Percentiles rank a stretch among this genome's conserved stretches.
Conservation (phyloP, 2,888 invertebrate genomes). For the Ornithoptera priamus region DNA sequence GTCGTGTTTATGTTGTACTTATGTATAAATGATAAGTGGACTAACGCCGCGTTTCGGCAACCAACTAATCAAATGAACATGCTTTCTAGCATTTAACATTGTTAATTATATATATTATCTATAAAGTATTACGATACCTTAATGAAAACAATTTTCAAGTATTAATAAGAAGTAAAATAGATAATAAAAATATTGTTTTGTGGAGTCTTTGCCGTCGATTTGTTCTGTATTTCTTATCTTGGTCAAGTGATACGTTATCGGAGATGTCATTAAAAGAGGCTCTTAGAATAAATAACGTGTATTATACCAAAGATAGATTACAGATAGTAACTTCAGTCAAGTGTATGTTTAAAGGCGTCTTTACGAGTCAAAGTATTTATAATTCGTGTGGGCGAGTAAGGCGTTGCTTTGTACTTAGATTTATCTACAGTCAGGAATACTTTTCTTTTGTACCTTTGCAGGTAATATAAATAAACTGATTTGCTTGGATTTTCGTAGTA, state of each 20-base stretch:
- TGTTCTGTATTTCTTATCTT: conserved; percentile 17
- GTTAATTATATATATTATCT: not conserved
- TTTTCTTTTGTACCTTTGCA: conserved; percentile 4
- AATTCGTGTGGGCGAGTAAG: conserved; percentile 12
- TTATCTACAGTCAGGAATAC: conserved; percentile 12
- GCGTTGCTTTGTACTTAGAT: conserved; percentile 13
- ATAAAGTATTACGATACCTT: not conserved
- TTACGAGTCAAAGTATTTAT: conserved; percentile 12
- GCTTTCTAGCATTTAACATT: not conserved
- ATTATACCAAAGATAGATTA: conserved; percentile 11
- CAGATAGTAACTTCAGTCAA: conserved; percentile 18
- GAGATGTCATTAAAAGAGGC: conserved; percentile 20
- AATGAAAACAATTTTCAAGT: not conserved
- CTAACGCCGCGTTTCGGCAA: conserved; percentile 35
- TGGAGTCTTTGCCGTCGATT: conserved; percentile 10
- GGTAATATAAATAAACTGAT: conserved; percentile 10
- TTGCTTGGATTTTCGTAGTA: not conserved
- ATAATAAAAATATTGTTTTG: conserved; percentile 9
- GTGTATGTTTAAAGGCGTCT: conserved; percentile 23
- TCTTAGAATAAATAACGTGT: conserved; percentile 21
- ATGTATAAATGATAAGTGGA: conserved; percentile 50
- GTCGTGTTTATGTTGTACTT: conserved; percentile 56
- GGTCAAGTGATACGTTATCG: conserved; percentile 23
- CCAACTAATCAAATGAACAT: not conserved
- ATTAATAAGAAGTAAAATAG: not conserved